Evolutionary conservation across 2,797 vertebrate species (phyloP), one percentile per base, ranked within the genome.

Genomic region (Oryzias sinensis): DNA sequence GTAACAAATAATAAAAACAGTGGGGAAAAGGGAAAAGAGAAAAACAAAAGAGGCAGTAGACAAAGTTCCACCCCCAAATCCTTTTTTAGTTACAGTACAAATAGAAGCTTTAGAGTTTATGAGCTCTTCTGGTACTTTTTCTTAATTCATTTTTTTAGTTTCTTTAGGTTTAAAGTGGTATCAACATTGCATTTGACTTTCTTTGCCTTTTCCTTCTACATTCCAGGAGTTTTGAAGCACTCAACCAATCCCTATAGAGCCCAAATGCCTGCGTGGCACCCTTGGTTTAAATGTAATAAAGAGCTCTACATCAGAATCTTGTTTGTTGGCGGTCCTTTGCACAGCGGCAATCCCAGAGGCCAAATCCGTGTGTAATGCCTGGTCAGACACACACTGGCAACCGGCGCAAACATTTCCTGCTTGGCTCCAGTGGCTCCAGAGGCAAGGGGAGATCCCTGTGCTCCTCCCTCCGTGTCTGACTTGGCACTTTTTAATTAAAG

Each of bases 401-500:
- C 86, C 6, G 5, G 86, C 84, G 70, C 81, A 91, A 92, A 86
- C 71, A 80, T 93, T 94, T 95, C 91, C 92, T 85, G 85, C 82
- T 89, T 65, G 87, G 93, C 92, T 91, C 45, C 43, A 83, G 80
- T 84, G 85, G 85, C 91, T 90, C 90, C 65, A 86, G 92, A 91
- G 67, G 68, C 69, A 59, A 79, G 68, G 72, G 77, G 82, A 79
- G 84, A 83, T 74, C 66, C 68, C 78, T 61, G 37, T 53, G 37
- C 65, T 69, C 74, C 65, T 37, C 33, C 72, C 54, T 55, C 42
- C 57, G 47, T 62, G 81, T 83, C 83, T 89, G 85, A 88, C 82
- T 87, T 84, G 80, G 86, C 85, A 87, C 83, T 90, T 90, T 89
- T 88, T 88, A 88, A 90, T 90, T 87, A 88, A 91, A 89, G 69